A percentile compares a stretch with the other conserved stretches of the same genome.
Evolutionary conservation across 30 jellyfish, hydroid and myxozoan species (phyloP).

Genomic region (Pelagia noctiluca): DNA sequence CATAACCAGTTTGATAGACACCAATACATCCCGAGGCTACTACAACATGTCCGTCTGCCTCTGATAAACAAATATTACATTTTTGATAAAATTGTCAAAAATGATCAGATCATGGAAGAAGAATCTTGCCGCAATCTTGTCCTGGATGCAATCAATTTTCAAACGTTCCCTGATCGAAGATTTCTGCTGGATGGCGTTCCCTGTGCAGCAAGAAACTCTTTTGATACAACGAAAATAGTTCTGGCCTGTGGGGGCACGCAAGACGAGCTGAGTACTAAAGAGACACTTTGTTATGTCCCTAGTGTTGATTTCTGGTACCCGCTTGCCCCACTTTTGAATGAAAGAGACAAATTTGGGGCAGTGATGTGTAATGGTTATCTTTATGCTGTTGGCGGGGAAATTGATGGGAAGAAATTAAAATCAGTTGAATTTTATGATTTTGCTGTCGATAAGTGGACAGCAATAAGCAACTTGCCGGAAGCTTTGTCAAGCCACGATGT

Average conservation of each 20-base stretch:
- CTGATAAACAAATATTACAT: constrained; percentile 79
- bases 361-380: constrained; percentile 60
- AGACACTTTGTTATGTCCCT: constrained; percentile 93
- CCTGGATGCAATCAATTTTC: constrained; percentile 68
- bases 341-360: constrained; percentile 67
- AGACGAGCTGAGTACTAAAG: constrained; percentile 92
- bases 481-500: constrained; percentile 83
- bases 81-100: constrained; percentile 80
- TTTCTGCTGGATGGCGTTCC: constrained; percentile 15
- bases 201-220: constrained; percentile 54
- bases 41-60: constrained; percentile 80
- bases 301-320: constrained; percentile 97
- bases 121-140: constrained; percentile 59
- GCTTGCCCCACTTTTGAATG: constrained; percentile 80
- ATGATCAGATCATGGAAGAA: constrained; percentile 62
- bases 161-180: constrained; percentile 80
- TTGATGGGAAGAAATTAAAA: constrained; percentile 62
- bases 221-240: constrained; percentile 59
- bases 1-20: constrained; percentile 61
- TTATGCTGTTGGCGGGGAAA: constrained; percentile 87
- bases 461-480: constrained; percentile 48
- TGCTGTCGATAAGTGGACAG: constrained; percentile 85
- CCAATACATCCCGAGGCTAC: constrained; percentile 34
- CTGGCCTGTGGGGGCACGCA: constrained; percentile 94
- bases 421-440: constrained; percentile 74